Evolutionary conservation across 2,113 vertebrate genomes (phyloP), one percentile per base, ranked within the genome.

Genomic region (Protomyctophum bolini): DNA sequence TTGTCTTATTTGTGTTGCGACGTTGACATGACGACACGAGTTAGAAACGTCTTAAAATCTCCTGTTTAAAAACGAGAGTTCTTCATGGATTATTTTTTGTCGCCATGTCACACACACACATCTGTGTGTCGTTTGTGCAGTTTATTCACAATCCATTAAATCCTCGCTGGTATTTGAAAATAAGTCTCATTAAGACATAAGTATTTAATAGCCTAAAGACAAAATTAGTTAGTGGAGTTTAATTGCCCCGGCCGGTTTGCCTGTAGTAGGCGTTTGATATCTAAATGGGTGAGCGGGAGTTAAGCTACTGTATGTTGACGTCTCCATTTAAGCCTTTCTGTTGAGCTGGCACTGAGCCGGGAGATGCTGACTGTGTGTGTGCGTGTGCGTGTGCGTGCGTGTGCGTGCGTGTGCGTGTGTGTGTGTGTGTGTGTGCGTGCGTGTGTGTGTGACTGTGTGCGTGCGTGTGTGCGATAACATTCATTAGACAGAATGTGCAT

Each of bases 181-280:
- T 2, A 50, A 10, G 49, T 6, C 8, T 50, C 49, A 50, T 50
- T 50, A 50, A 50, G 49, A 28, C 33, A 33, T 12, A 41, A 12
- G 21, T 12, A 7, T 58, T 29, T 45, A 60, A 60, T 60, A 33
- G 41, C 57, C 14, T 9, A 2, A 21, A 21, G 21, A 58, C 57
- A 29, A 60, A 29, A 33, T 59, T 60, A 12, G 29, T 41, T n/a
- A 29, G 58, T 1, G 12, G 49, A 10, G 49, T 50, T 60, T n/a
- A 41, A 1, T 21, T 21, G 58, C 58, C 11, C 41, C 29, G 41
- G 41, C 28, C 28, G 10, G 60, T 46, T 41, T 62, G 46, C 47
- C 7, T 62, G 60, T 62, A 47, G 60, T 62, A 47, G 33, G 45
- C 11, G 12, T 62, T 45, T 66, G 70, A 66, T 73, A 28, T 69